These are phyloP conservation scores for Drosophila oshimai DNA, from an alignment of 1,140 invertebrate genomes.

Conservation along the genomic window DNA sequence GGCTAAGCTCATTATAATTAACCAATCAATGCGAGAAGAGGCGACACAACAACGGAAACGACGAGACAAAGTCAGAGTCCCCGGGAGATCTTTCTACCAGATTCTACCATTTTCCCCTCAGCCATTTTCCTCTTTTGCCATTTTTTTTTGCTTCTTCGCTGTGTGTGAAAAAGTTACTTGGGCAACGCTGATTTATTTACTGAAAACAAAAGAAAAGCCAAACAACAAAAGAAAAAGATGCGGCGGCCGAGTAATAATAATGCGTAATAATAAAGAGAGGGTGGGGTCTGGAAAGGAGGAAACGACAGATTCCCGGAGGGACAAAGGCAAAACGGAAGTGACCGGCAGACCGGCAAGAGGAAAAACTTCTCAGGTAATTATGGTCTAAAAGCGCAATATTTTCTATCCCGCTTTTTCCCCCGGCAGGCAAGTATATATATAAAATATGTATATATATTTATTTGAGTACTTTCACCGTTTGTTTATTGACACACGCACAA, in stretches of 20 bases:
- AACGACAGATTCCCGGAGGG: conserved; percentile 35
- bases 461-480: conserved; percentile 49
- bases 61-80: conserved; percentile 12
- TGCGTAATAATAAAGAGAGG: conserved; percentile 68
- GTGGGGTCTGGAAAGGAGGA: not conserved
- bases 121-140: not conserved
- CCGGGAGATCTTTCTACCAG: not conserved
- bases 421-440: not conserved
- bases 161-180: conserved; percentile 72
- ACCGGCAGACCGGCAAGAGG: conserved; percentile 63
- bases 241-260: conserved; percentile 60
- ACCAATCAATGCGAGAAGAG: conserved; percentile 63
- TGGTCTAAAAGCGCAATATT: conserved; percentile 77
- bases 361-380: conserved; percentile 79
- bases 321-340: conserved; percentile 62
- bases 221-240: conserved; percentile 35
- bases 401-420: conserved; percentile 21
- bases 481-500: conserved; percentile 79
- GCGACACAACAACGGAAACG: conserved; percentile 30
- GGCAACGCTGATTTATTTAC: conserved; percentile 75
- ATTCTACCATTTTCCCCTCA: not conserved
- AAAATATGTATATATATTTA: not conserved
- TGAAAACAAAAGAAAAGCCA: conserved; percentile 65
- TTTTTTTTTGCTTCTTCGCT: not conserved
- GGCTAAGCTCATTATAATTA: conserved; percentile 77